Evolutionary conservation across 2,113 vertebrate species (phyloP).

Genomic region (Poicephalus meyeri): DNA sequence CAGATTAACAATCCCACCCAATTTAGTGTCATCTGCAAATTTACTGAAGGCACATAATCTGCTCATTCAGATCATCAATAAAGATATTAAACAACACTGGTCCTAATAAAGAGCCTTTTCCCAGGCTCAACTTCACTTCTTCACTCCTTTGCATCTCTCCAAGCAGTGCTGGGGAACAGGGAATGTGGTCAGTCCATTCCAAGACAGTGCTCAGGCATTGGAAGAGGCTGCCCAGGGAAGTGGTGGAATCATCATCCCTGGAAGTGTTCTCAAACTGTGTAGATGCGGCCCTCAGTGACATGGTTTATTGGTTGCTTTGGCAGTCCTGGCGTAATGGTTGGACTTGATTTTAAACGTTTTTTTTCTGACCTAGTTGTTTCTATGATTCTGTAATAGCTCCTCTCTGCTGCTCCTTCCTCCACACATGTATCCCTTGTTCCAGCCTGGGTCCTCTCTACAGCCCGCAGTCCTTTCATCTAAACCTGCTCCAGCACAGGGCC

Average conservation of each 20-base stretch:
- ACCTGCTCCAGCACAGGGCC: neutral
- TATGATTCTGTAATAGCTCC: neutral
- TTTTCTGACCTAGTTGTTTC: neutral
- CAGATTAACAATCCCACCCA: neutral
- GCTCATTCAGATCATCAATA: neutral
- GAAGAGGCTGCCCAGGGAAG: neutral
- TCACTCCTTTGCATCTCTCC: neutral
- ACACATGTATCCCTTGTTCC: neutral
- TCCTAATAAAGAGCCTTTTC: neutral
- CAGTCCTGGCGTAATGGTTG: neutral
- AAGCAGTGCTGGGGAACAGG: neutral
- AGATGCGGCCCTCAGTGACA: neutral
- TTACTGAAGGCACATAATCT: neutral
- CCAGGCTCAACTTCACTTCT: neutral
- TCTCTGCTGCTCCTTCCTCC: neutral
- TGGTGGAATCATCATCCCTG: neutral
- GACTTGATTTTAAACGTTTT: neutral
- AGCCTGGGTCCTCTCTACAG: accelerated
- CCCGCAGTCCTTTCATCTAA: neutral
- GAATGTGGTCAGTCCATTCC: neutral
- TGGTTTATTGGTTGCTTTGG: neutral
- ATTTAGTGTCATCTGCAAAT: neutral
- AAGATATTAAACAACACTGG: neutral
- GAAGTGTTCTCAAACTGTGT: neutral
- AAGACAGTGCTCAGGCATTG: neutral